Percentiles rank a stretch among this genome's conserved stretches.
phyloP scores from a whole-genome alignment of 2,113 vertebrate species.

The Notothenia coriiceps region DNA sequence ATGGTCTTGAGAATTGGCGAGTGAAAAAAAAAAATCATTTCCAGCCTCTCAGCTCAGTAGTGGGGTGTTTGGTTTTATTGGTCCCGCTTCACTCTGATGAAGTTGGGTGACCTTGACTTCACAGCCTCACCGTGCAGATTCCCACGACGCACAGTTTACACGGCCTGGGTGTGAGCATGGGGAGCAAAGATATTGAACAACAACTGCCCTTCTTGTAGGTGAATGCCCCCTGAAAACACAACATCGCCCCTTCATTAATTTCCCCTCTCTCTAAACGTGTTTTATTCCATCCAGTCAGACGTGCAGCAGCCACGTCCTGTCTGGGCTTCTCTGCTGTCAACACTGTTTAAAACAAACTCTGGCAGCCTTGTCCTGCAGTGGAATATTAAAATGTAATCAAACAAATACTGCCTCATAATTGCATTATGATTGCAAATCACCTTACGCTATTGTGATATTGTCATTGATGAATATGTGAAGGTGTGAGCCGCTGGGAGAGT shows the following conservation, averaged over 20 bases:
- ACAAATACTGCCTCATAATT: conserved; percentile 48
- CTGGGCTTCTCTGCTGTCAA: conserved; percentile 21
- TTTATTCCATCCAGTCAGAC: conserved; percentile 11
- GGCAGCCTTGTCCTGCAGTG: conserved; percentile 21
- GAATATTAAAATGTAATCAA: conserved; percentile 57
- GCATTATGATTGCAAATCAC: conserved; percentile 67
- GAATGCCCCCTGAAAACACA: conserved; percentile 24
- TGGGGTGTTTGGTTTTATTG: conserved; percentile 51
- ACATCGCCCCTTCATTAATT: conserved; percentile 31
- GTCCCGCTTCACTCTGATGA: conserved; percentile 51
- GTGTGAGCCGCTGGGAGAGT: conserved; percentile 41
- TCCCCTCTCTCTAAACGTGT: conserved; percentile 23
- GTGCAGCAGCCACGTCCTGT: conserved; percentile 1
- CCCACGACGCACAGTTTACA: conserved; percentile 36
- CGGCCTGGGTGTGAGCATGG: neutral
- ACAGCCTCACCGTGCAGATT: conserved; percentile 18
- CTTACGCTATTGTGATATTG: conserved; percentile 35
- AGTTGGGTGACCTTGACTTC: conserved; percentile 59
- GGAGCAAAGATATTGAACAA: conserved; percentile 18
- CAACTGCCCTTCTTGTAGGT: conserved; percentile 37
- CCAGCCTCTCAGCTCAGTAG: conserved; percentile 18
- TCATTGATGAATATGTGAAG: conserved; percentile 49
- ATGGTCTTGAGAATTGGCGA: conserved; percentile 1
- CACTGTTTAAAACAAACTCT: conserved; percentile 31
- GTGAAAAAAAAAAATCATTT: conserved; percentile 49